Conservation (phyloP, 2,797 vertebrate species). For the Lagodon rhomboides region DNA sequence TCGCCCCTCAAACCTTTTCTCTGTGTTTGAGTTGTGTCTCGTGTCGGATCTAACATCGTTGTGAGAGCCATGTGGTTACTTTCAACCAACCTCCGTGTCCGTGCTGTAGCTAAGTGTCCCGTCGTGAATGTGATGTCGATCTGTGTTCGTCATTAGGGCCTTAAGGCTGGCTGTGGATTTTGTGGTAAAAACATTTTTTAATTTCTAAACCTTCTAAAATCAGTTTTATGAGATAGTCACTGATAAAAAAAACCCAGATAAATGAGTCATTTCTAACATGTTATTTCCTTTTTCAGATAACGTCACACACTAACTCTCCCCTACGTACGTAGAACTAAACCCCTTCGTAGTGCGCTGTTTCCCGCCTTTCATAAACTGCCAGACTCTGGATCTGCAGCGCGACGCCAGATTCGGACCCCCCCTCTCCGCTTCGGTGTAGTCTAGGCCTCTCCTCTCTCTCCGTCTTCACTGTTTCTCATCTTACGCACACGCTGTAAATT, state of each 20-base stretch:
- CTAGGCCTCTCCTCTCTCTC: conserved; percentile 35
- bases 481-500: conserved; percentile 32
- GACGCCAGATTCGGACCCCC: conserved; percentile 41
- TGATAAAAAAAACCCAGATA: conserved; percentile 26
- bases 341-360: conserved; percentile 79
- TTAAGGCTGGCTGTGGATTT: conserved; percentile 59
- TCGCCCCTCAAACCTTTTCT: neutral
- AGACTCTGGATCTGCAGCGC: conserved; percentile 40
- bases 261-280: conserved; percentile 37
- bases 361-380: conserved; percentile 33
- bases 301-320: conserved; percentile 64
- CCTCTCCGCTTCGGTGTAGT: conserved; percentile 40
- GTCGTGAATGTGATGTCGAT: conserved; percentile 62
- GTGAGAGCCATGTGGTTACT: conserved; percentile 50
- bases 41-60: conserved; percentile 37
- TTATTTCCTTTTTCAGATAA: conserved; percentile 48
- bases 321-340: conserved; percentile 41
- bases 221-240: conserved; percentile 38
- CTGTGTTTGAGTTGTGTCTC: conserved; percentile 29
- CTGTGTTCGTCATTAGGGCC: conserved; percentile 55
- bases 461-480: conserved; percentile 41
- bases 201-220: conserved; percentile 63
- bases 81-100: conserved; percentile 40
- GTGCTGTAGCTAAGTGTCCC: conserved; percentile 57
- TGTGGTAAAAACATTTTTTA: conserved; percentile 29